Evolutionary conservation across 2,888 invertebrate species (phyloP).

Genomic region (Aromia moschata): DNA sequence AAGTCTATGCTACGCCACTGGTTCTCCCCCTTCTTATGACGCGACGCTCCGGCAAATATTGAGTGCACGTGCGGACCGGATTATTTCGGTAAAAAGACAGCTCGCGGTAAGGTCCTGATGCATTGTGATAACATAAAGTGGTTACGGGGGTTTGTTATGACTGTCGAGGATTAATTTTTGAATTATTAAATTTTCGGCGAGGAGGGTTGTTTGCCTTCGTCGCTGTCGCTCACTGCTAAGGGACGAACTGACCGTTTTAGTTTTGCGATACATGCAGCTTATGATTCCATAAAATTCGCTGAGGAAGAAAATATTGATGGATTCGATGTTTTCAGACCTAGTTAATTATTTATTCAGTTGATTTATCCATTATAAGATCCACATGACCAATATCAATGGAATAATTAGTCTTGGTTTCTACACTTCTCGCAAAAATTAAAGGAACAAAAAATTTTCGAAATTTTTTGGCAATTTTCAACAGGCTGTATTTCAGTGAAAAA

Average conservation of each 20-base stretch:
- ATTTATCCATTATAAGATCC: too few relatives aligned
- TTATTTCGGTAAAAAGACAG: constrained; percentile 52
- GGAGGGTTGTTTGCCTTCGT: constrained; percentile 22
- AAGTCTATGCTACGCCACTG: constrained; percentile 15
- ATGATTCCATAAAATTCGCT: constrained; percentile 27
- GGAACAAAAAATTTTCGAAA: too few relatives aligned
- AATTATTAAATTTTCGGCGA: constrained; percentile 54
- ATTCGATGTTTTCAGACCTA: too few relatives aligned
- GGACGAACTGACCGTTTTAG: constrained; percentile 32
- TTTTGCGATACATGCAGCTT: constrained; percentile 29
- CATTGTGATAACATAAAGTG: constrained; percentile 57
- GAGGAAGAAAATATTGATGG: too few relatives aligned
- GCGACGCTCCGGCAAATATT: constrained; percentile 49
- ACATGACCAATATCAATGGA: too few relatives aligned
- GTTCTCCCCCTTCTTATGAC: constrained; percentile 10
- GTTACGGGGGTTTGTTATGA: constrained; percentile 57
- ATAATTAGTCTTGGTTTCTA: too few relatives aligned
- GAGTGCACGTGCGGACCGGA: constrained; percentile 48
- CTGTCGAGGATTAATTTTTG: constrained; percentile 57
- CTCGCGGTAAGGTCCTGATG: constrained; percentile 51
- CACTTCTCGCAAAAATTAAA: too few relatives aligned
- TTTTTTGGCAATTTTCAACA: too few relatives aligned
- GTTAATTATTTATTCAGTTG: too few relatives aligned
- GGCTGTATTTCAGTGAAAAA: too few relatives aligned
- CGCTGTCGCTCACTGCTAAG: constrained; percentile 4